Conservation (phyloP, 2,888 invertebrate genomes). For the Formica aserva region DNA sequence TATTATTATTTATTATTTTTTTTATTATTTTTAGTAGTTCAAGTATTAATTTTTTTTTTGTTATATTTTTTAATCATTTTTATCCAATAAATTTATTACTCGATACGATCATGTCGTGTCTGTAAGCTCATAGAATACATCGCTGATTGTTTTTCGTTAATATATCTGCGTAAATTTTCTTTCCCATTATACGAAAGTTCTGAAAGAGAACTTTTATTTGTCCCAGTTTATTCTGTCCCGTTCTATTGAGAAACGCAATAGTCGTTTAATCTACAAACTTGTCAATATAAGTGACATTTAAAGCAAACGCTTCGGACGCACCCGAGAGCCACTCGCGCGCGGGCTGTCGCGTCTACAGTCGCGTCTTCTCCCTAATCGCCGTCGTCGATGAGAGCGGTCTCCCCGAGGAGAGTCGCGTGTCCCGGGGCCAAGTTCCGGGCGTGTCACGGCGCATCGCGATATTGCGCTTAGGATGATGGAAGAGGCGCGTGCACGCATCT, state of each 20-base stretch:
- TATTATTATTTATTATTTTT: no score
- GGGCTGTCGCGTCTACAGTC: background rate
- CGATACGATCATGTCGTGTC: background rate
- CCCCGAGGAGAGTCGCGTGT: conserved; percentile 28
- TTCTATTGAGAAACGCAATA: conserved; percentile 9
- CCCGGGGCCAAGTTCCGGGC: conserved; percentile 2
- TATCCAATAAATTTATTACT: background rate
- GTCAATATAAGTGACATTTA: conserved; percentile 17
- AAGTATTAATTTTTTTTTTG: background rate
- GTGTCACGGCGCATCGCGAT: conserved; percentile 26
- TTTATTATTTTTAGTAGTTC: no score
- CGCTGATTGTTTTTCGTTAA: conserved; percentile 1
- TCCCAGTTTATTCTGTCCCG: conserved; percentile 17
- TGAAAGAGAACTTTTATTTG: background rate
- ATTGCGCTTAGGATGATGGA: conserved; percentile 41
- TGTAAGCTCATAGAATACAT: background rate
- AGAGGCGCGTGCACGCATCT: conserved; percentile 56
- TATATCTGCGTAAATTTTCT: background rate
- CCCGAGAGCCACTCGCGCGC: background rate
- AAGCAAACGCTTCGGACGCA: background rate
- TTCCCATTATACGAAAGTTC: background rate
- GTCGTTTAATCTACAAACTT: conserved; percentile 12
- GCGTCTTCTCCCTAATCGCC: background rate
- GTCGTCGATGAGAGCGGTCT: background rate
- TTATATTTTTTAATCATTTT: background rate